Evolutionary conservation across 2,113 vertebrate species (phyloP).

Genomic region (Silurus glanis): DNA sequence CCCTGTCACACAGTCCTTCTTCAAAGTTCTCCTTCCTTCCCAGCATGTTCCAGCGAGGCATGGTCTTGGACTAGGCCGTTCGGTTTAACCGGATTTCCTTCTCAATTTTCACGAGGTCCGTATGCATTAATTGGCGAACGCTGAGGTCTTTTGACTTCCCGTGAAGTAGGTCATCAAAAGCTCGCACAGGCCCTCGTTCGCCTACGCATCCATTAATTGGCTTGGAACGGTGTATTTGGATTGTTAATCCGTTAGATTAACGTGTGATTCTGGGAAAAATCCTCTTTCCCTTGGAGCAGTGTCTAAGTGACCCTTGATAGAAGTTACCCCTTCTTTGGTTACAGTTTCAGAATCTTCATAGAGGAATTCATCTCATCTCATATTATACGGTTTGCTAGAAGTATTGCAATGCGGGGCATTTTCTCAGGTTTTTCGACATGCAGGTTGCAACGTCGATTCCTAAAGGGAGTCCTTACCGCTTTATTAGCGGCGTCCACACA

Average conservation of each 20-base stretch:
- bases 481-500: slow-evolving; percentile 42
- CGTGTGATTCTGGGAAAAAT: slow-evolving; percentile 58
- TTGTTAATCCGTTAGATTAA: slow-evolving; percentile 74
- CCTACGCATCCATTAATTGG: slow-evolving; percentile 79
- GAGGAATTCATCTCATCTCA: not conserved
- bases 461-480: slow-evolving; percentile 45
- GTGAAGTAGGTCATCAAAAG: slow-evolving; percentile 71
- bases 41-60: slow-evolving; percentile 61
- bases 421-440: slow-evolving; percentile 22
- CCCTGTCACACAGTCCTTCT: slow-evolving; percentile 65
- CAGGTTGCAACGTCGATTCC: slow-evolving; percentile 37
- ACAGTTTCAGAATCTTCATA: slow-evolving; percentile 46
- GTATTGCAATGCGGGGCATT: not conserved
- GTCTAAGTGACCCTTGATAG: slow-evolving; percentile 62
- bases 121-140: slow-evolving; percentile 70
- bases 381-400: no score
- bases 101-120: slow-evolving; percentile 55
- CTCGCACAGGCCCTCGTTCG: slow-evolving; percentile 68
- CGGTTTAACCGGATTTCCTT: slow-evolving; percentile 57
- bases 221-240: slow-evolving; percentile 76
- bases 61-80: slow-evolving; percentile 43
- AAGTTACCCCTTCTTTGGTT: slow-evolving; percentile 67
- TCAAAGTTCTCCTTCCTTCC: slow-evolving; percentile 58
- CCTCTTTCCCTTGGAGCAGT: slow-evolving; percentile 67
- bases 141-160: slow-evolving; percentile 64